Percentiles rank a stretch among this genome's conserved stretches.
These are phyloP conservation scores for Ctenopoma kingsleyae DNA, from an alignment of 2,797 vertebrate species.

Conservation along the genomic window DNA sequence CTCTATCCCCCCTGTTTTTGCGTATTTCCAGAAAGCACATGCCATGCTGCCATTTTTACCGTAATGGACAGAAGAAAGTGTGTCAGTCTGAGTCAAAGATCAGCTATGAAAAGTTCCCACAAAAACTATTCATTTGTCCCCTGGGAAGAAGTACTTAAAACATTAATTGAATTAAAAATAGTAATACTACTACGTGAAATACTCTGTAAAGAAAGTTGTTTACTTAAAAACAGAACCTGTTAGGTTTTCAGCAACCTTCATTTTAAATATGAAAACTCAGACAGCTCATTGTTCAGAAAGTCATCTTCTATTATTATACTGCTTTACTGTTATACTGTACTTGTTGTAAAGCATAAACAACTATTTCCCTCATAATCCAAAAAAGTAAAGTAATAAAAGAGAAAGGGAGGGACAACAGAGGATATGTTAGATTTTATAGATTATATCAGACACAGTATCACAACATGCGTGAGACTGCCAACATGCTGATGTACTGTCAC, in stretches of 20 bases:
- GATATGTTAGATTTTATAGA: neutral
- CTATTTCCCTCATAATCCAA: too few species aligned
- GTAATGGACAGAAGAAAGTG: slow-evolving; percentile 75
- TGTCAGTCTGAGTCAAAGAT: slow-evolving; percentile 48
- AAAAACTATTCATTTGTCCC: neutral
- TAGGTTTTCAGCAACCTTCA: neutral
- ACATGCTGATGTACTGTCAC: neutral
- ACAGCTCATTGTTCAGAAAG: too few species aligned
- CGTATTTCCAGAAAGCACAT: slow-evolving; percentile 67
- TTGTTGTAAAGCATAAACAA: too few species aligned
- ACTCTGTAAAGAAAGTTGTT: too few species aligned
- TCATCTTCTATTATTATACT: too few species aligned
- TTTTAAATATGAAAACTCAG: too few species aligned
- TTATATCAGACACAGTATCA: neutral
- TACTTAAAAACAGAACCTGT: neutral
- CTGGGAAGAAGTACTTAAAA: neutral
- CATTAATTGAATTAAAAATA: neutral
- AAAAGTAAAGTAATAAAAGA: neutral
- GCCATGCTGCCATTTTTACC: slow-evolving; percentile 80
- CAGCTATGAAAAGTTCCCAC: slow-evolving; percentile 17
- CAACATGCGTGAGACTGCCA: neutral
- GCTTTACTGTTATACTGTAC: too few species aligned
- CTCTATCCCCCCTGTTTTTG: slow-evolving; percentile 73
- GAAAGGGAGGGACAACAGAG: neutral
- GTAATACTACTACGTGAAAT: neutral